These are phyloP conservation scores for Uria aalge DNA, from an alignment of 2,113 vertebrate genomes.

Conservation along the genomic window DNA sequence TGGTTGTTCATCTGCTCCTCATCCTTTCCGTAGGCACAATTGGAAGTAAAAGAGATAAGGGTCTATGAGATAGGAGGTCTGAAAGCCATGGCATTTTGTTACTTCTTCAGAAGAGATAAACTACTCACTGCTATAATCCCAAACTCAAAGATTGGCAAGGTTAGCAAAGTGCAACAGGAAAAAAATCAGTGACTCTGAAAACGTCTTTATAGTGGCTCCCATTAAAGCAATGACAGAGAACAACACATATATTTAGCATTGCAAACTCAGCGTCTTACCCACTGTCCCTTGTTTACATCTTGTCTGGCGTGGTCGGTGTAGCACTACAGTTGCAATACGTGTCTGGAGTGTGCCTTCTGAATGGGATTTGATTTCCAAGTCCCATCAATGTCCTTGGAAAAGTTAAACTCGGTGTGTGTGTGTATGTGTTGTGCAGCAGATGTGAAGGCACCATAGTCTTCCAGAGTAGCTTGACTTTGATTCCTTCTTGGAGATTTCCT, in stretches of 20 bases:
- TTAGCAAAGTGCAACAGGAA: background rate
- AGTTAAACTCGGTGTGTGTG: background rate
- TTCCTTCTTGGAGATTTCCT: background rate
- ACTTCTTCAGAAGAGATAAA: constrained; percentile 29
- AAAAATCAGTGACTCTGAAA: background rate
- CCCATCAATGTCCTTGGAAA: background rate
- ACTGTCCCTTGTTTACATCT: background rate
- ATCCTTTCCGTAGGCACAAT: constrained; percentile 1
- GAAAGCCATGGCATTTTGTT: background rate
- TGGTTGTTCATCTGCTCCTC: constrained; percentile 17
- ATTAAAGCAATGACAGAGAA: background rate
- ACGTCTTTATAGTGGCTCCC: background rate
- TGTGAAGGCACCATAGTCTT: background rate
- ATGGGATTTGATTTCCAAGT: background rate
- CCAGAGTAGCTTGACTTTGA: background rate
- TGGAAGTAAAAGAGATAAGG: constrained; percentile 11
- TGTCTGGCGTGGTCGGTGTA: background rate
- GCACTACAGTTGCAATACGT: background rate
- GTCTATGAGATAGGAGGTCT: constrained; percentile 4
- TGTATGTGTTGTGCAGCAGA: background rate
- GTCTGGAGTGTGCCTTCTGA: background rate
- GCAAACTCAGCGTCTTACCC: background rate
- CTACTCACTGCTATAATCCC: background rate
- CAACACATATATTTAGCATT: background rate
- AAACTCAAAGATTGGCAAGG: constrained; percentile 20